phyloP scores from a whole-genome alignment of 2,888 invertebrate species.

The Hydraecia micacea region DNA sequence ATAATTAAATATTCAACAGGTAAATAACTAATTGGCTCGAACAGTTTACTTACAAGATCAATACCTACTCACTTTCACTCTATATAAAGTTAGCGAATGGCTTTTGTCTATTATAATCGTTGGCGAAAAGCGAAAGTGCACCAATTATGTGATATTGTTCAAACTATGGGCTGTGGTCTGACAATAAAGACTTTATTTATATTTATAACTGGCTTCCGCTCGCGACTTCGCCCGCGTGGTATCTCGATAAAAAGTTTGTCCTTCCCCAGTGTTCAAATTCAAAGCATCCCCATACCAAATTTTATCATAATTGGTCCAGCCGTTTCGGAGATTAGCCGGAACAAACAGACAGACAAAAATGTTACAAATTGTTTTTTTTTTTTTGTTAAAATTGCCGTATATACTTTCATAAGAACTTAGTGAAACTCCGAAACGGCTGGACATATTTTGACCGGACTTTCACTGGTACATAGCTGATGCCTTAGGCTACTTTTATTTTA shows the following conservation, averaged over 20 bases:
- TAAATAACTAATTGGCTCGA: conserved; percentile 24
- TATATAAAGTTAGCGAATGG: conserved; percentile 18
- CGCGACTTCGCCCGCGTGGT: not conserved
- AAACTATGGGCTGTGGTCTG: conserved; percentile 9
- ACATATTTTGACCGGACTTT: not conserved
- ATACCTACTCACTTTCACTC: conserved; percentile 51
- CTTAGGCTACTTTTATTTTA: not conserved
- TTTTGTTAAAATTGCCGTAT: too few species aligned
- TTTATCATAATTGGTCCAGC: not conserved
- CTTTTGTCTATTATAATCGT: conserved; percentile 20
- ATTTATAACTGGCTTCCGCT: not conserved
- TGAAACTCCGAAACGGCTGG: not conserved
- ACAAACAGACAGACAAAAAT: too few species aligned
- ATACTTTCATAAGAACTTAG: too few species aligned
- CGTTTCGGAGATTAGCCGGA: too few species aligned
- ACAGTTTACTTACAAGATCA: conserved; percentile 17
- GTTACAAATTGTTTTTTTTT: too few species aligned
- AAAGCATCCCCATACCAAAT: not conserved
- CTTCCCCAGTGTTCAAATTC: not conserved
- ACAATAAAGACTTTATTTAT: conserved; percentile 14
- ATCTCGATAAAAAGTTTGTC: not conserved
- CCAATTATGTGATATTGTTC: conserved; percentile 25
- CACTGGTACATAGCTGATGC: not conserved
- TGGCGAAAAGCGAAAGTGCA: conserved; percentile 39
- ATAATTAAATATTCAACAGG: not conserved